A percentile compares a stretch with the other conserved stretches of the same genome.
These are phyloP conservation scores for Spialia ferax DNA, from an alignment of 2,888 invertebrate genomes.

Conservation along the genomic window DNA sequence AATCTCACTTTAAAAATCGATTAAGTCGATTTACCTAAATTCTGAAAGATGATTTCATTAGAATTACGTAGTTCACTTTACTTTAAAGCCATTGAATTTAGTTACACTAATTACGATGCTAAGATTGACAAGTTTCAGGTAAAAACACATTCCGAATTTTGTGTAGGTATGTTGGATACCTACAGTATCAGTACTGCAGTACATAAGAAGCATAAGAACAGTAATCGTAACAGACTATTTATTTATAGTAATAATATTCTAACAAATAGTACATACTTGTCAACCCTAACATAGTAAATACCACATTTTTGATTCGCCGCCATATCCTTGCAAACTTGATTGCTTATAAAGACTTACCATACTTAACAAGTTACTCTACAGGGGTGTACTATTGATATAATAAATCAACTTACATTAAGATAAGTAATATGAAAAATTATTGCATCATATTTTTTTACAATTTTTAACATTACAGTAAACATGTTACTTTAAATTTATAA, in stretches of 20 bases:
- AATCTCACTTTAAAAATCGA: constrained; percentile 35
- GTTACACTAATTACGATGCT: constrained; percentile 25
- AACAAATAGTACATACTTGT: no score
- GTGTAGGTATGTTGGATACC: no score
- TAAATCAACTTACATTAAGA: constrained; percentile 26
- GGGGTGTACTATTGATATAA: constrained; percentile 37
- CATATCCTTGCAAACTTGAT: constrained; percentile 8
- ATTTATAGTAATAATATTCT: neutral
- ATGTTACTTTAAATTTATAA: constrained; percentile 44
- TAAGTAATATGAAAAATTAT: constrained; percentile 44
- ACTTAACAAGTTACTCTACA: constrained; percentile 24
- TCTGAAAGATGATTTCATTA: constrained; percentile 22
- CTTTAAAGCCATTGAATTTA: constrained; percentile 28
- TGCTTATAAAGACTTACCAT: constrained; percentile 27
- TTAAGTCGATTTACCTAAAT: constrained; percentile 24
- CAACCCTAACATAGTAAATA: constrained; percentile 18
- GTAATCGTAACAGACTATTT: no score
- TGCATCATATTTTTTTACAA: constrained; percentile 44
- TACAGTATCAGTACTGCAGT: no score
- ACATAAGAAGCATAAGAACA: neutral
- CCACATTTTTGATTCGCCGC: neutral
- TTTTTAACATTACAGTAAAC: constrained; percentile 42
- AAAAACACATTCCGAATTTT: no score
- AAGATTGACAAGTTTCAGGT: constrained; percentile 1
- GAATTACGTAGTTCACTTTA: constrained; percentile 23